Evolutionary conservation across 2,888 invertebrate genomes (phyloP).

Genomic region (Trichogramma evanescens): DNA sequence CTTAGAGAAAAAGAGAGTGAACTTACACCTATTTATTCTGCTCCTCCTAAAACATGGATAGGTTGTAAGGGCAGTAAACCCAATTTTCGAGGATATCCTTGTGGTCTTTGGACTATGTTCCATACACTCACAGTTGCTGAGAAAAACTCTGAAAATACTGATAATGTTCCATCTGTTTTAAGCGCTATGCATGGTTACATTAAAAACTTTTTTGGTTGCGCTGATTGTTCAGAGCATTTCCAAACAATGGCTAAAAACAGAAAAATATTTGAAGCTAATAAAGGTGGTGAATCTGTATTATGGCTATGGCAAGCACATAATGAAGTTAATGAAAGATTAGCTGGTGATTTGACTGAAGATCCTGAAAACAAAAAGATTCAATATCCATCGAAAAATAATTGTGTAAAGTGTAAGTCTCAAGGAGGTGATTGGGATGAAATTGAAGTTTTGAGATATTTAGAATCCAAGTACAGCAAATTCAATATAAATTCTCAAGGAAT

Average conservation of each 20-base stretch:
- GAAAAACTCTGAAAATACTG: slow-evolving; percentile 15
- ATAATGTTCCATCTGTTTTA: slow-evolving; percentile 59
- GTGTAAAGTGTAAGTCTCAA: slow-evolving; percentile 60
- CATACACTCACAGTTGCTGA: slow-evolving; percentile 75
- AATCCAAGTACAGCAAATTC: slow-evolving; percentile 49
- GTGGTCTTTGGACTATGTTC: slow-evolving; percentile 91
- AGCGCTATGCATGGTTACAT: slow-evolving; percentile 82
- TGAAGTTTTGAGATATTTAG: slow-evolving; percentile 60
- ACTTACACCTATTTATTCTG: slow-evolving; percentile 54
- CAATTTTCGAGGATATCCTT: slow-evolving; percentile 79
- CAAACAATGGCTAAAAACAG: slow-evolving; percentile 71
- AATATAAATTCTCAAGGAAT: slow-evolving; percentile 31
- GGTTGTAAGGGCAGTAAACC: slow-evolving; percentile 76
- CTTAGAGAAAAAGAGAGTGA: slow-evolving; percentile 52
- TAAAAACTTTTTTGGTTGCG: slow-evolving; percentile 87
- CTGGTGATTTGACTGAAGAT: slow-evolving; percentile 84
- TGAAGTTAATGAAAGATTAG: slow-evolving; percentile 79
- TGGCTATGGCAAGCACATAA: slow-evolving; percentile 96
- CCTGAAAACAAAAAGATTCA: slow-evolving; percentile 81
- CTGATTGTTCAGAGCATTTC: slow-evolving; percentile 86
- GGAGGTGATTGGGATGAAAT: slow-evolving; percentile 58
- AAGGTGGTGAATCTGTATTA: slow-evolving; percentile 69
- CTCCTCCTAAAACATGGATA: slow-evolving; percentile 55
- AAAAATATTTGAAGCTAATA: slow-evolving; percentile 62
- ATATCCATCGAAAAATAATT: slow-evolving; percentile 68